Evolutionary conservation across 2,113 vertebrate genomes (phyloP).

Genomic region (Chascanopsetta lugubris): DNA sequence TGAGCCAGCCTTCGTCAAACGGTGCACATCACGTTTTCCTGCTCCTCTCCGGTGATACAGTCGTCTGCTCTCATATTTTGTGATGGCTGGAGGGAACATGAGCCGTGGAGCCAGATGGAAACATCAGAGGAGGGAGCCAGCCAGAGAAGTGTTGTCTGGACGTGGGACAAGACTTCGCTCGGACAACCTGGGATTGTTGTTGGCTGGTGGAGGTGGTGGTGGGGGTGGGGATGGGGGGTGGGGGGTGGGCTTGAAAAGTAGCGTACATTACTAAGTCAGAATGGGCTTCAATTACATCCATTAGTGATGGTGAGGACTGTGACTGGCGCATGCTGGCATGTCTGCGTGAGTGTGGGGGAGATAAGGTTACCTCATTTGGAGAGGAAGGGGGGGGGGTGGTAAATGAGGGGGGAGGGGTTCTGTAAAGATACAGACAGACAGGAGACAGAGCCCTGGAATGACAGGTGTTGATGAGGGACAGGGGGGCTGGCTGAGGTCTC

Average conservation of each 20-base stretch:
- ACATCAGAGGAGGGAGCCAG: constrained; percentile 37
- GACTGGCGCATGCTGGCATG: constrained; percentile 36
- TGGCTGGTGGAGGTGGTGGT: too few species aligned
- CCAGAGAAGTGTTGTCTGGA: constrained; percentile 25
- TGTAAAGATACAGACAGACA: constrained; percentile 42
- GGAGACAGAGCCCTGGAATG: constrained; percentile 52
- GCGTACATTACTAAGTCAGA: constrained; percentile 34
- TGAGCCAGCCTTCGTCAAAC: constrained; percentile 1
- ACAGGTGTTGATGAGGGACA: constrained; percentile 36
- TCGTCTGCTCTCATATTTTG: constrained; percentile 19
- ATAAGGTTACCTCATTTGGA: constrained; percentile 49
- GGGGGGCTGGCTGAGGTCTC: background rate
- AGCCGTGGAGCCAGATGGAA: constrained; percentile 55
- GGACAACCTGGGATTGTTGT: constrained; percentile 22
- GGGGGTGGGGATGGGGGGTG: background rate
- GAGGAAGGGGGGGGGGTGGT: constrained; percentile 33
- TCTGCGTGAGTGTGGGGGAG: constrained; percentile 40
- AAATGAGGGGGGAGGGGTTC: constrained; percentile 12
- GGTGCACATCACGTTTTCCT: constrained; percentile 6
- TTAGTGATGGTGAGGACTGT: constrained; percentile 52
- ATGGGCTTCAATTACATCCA: constrained; percentile 58
- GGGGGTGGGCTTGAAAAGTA: constrained; percentile 21
- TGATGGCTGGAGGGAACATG: constrained; percentile 26
- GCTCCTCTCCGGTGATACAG: background rate
- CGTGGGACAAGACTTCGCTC: constrained; percentile 10